These are phyloP conservation scores for Scaptomyza tumidula DNA, from an alignment of 2,888 invertebrate species.

Conservation along the genomic window DNA sequence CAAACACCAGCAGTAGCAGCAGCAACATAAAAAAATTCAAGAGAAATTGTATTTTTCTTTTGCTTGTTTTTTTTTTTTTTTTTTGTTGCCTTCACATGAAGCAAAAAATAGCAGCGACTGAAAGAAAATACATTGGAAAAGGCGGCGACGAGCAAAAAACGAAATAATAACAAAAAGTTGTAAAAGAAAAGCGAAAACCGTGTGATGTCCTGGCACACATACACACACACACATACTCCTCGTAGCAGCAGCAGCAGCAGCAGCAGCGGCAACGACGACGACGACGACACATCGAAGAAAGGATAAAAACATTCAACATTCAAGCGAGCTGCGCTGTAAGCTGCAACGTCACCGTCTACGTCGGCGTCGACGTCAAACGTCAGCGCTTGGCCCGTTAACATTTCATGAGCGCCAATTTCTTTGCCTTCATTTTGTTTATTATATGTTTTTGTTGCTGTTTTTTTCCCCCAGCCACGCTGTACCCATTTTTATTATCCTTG, in stretches of 20 bases:
- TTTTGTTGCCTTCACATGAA: conserved; percentile 63
- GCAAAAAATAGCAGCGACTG: conserved; percentile 72
- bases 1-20: conserved; percentile 22
- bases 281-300: conserved; percentile 75
- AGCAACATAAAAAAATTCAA: conserved; percentile 65
- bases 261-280: conserved; percentile 48
- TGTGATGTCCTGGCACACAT: conserved; percentile 76
- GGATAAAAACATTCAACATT: conserved; percentile 70
- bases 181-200: conserved; percentile 80
- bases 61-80: conserved; percentile 11
- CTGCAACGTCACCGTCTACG: conserved; percentile 17
- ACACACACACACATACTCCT: conserved; percentile 56
- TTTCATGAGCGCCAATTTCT: conserved; percentile 75
- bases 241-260: conserved; percentile 22
- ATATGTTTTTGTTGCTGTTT: conserved; percentile 31
- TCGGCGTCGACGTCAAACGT: conserved; percentile 39
- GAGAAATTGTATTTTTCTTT: conserved; percentile 53
- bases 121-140: conserved; percentile 76
- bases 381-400: conserved; percentile 60
- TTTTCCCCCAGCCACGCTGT: conserved; percentile 6
- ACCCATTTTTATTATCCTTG: conserved; percentile 32
- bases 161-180: conserved; percentile 80
- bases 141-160: conserved; percentile 69
- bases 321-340: conserved; percentile 32
- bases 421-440: conserved; percentile 69